phyloP scores from a whole-genome alignment of 2,113 vertebrate species.

The Barnardius zonarius region DNA sequence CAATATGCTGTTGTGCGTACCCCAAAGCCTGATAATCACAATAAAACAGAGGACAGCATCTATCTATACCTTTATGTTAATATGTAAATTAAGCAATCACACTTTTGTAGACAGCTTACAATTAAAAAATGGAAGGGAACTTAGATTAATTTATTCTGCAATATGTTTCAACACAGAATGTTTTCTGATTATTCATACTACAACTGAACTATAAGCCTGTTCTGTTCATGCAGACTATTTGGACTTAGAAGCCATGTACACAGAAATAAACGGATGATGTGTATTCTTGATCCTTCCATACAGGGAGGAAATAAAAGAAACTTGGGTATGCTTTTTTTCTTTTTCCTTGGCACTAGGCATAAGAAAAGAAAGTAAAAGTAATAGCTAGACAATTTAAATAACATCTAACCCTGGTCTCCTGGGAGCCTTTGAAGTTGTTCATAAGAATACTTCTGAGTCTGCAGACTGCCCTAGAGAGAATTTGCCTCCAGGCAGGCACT shows the following conservation, averaged over 20 bases:
- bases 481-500: background rate
- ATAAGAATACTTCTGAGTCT: background rate
- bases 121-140: background rate
- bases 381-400: background rate
- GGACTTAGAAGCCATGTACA: background rate
- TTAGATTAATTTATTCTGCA: background rate
- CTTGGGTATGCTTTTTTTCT: background rate
- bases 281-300: background rate
- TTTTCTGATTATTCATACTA: background rate
- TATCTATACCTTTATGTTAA: background rate
- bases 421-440: background rate
- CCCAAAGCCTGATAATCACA: background rate
- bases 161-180: background rate
- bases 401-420: background rate
- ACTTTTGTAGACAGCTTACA: background rate
- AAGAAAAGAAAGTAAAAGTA: background rate
- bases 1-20: background rate
- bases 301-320: background rate
- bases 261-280: background rate
- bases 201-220: background rate
- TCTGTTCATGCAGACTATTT: background rate
- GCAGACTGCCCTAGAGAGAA: background rate
- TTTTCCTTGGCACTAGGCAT: rapidly evolving
- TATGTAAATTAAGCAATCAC: background rate
- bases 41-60: background rate